A percentile compares a stretch with the other conserved stretches of the same genome.
phyloP scores from a whole-genome alignment of 1,140 invertebrate genomes.

The Hycleus cichorii region DNA sequence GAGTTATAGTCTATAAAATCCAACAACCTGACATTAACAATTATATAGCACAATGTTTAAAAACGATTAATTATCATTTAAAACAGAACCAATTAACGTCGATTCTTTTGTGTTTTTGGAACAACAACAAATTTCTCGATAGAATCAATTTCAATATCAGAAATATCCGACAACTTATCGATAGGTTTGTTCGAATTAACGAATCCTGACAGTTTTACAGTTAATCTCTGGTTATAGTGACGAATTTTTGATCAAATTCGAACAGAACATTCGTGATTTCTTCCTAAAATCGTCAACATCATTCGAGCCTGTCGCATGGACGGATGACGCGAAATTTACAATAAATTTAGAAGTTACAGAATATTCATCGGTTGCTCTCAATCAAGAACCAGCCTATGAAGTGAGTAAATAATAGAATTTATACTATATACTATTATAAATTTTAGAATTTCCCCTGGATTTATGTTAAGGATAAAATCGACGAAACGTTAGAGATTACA shows the following conservation, averaged over 20 bases:
- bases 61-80: conserved; percentile 28
- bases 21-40: conserved; percentile 48
- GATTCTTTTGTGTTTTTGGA: conserved; percentile 23
- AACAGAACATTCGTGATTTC: conserved; percentile 26
- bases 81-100: conserved; percentile 23
- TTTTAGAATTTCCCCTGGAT: conserved; percentile 34
- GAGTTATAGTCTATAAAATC: conserved; percentile 43
- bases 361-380: conserved; percentile 28
- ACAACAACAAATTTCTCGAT: conserved; percentile 17
- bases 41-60: conserved; percentile 46
- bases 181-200: background rate
- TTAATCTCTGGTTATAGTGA: conserved; percentile 20
- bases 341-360: conserved; percentile 25
- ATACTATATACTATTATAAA: background rate
- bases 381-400: conserved; percentile 25
- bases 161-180: background rate
- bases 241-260: conserved; percentile 25
- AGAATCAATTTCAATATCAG: conserved; percentile 23
- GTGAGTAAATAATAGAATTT: conserved; percentile 1
- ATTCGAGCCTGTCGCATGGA: conserved; percentile 18
- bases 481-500: conserved; percentile 19
- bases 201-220: background rate
- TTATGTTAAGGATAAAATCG: background rate
- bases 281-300: conserved; percentile 28
- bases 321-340: conserved; percentile 25